Conservation (phyloP, 2,888 invertebrate genomes). For the Alcis repandata region DNA sequence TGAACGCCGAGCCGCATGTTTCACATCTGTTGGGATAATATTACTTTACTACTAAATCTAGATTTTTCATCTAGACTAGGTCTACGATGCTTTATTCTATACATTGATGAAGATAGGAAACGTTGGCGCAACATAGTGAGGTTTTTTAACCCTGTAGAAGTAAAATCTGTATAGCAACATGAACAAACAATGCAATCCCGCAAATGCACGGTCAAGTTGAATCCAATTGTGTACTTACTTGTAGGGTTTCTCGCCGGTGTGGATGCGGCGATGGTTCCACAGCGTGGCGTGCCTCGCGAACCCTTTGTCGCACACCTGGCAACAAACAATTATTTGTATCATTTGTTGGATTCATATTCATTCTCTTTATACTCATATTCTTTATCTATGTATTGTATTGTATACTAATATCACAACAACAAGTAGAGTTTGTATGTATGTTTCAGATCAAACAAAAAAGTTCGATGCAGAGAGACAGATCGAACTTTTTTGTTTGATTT, state of each 20-base stretch:
- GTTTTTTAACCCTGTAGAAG: background rate
- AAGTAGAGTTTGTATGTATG: too few relatives aligned
- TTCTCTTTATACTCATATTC: too few relatives aligned
- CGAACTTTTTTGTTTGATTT: too few relatives aligned
- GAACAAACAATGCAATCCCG: background rate
- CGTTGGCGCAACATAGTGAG: too few relatives aligned
- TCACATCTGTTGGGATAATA: slow-evolving; percentile 88
- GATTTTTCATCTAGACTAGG: too few relatives aligned
- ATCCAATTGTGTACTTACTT: slow-evolving; percentile 82
- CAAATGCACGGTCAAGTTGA: slow-evolving; percentile 7
- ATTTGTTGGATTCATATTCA: too few relatives aligned
- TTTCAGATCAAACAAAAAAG: too few relatives aligned
- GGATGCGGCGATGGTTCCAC: slow-evolving; percentile 95
- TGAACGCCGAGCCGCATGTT: slow-evolving; percentile 95
- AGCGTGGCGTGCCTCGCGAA: slow-evolving; percentile 95
- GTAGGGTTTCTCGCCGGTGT: slow-evolving; percentile 95
- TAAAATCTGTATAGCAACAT: background rate
- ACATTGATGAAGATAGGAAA: too few relatives aligned
- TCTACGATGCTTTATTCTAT: too few relatives aligned
- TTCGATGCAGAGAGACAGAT: too few relatives aligned
- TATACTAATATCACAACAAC: too few relatives aligned
- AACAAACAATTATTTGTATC: slow-evolving; percentile 14
- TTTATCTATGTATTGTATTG: too few relatives aligned
- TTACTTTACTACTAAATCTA: background rate
- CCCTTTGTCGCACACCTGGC: slow-evolving; percentile 93